A percentile compares a stretch with the other conserved stretches of the same genome.
These are phyloP conservation scores for Pygoscelis adeliae DNA, from an alignment of 2,113 vertebrate genomes.

Conservation along the genomic window DNA sequence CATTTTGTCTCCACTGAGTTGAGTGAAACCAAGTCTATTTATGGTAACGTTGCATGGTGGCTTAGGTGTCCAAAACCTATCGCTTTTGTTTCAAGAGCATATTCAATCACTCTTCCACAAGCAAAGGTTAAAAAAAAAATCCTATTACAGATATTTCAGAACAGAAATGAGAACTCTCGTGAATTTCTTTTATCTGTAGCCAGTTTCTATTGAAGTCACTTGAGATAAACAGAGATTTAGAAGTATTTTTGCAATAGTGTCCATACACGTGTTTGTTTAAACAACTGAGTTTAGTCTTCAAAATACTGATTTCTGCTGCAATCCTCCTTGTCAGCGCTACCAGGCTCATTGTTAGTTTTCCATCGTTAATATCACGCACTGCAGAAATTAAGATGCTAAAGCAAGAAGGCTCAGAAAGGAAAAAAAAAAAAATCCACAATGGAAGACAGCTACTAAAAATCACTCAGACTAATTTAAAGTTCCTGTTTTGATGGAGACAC, in stretches of 20 bases:
- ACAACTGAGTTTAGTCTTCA: background rate
- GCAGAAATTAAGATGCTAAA: background rate
- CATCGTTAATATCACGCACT: background rate
- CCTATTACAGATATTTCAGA: background rate
- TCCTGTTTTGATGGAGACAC: background rate
- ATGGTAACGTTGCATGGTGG: fast-evolving
- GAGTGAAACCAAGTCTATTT: background rate
- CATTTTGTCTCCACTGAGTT: background rate
- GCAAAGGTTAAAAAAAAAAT: background rate
- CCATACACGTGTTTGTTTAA: background rate
- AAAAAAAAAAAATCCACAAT: too few species aligned
- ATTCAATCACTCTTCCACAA: background rate
- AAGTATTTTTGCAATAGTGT: background rate
- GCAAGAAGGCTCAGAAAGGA: background rate
- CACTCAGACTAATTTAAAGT: background rate
- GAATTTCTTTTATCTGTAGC: background rate
- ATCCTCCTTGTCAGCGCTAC: background rate
- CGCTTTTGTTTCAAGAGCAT: background rate
- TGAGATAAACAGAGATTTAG: background rate
- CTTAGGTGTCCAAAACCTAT: background rate
- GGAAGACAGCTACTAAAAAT: background rate
- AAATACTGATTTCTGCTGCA: background rate
- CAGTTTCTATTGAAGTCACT: background rate
- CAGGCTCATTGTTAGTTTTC: background rate
- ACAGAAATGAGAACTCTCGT: background rate